Percentiles rank a stretch among this genome's conserved stretches.
These are phyloP conservation scores for Thunnus albacares DNA, from an alignment of 2,797 vertebrate genomes.

Conservation along the genomic window DNA sequence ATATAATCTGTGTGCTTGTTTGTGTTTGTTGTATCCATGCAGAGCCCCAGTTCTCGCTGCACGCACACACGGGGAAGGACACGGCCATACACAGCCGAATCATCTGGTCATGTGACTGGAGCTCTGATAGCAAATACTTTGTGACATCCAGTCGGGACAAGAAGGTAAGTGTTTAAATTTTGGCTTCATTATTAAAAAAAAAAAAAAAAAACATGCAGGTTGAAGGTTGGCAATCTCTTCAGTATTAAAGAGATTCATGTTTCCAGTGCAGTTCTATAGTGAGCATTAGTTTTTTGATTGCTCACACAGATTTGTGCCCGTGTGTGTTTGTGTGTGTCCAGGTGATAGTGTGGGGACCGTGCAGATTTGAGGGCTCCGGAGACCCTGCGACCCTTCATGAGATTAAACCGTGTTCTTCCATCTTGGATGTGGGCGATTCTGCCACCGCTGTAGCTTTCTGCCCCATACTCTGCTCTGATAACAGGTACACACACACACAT, in stretches of 20 bases:
- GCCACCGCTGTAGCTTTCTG: slow-evolving; percentile 93
- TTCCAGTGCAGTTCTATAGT: background rate
- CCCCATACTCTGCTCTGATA: slow-evolving; percentile 79
- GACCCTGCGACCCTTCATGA: slow-evolving; percentile 55
- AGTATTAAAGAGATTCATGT: no score
- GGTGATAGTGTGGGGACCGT: slow-evolving; percentile 94
- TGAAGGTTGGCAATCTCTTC: no score
- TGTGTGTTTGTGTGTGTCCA: slow-evolving; percentile 72
- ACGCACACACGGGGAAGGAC: slow-evolving; percentile 89
- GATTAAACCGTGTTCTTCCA: slow-evolving; percentile 89
- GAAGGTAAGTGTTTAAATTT: slow-evolving; percentile 87
- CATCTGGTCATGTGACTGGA: slow-evolving; percentile 99
- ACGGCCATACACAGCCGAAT: slow-evolving; percentile 93
- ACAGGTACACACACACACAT: slow-evolving; percentile 82
- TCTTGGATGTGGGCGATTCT: slow-evolving; percentile 92
- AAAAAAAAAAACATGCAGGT: background rate
- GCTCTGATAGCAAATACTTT: slow-evolving; percentile 93
- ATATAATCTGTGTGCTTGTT: background rate
- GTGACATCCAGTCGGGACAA: slow-evolving; percentile 96
- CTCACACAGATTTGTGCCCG: background rate
- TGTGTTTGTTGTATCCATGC: slow-evolving; percentile 43
- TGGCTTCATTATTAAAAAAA: background rate
- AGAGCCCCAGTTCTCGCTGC: slow-evolving; percentile 91
- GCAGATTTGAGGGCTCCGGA: slow-evolving; percentile 65
- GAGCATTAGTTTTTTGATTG: background rate